Base-by-base conservation (phyloP, 2,888 invertebrate species). In the Periphyllus acericola region DNA sequence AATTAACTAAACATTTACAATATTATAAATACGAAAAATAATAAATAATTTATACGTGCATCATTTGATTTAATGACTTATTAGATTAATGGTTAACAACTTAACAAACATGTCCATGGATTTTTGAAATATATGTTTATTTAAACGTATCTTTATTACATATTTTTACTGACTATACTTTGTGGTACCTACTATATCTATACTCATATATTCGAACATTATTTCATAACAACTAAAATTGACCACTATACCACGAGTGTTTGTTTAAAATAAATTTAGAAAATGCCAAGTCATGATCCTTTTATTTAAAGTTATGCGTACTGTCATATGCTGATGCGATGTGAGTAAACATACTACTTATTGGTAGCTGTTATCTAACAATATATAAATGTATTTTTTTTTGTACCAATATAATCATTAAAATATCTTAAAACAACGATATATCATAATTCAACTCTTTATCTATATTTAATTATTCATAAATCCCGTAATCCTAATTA, bases 291-390 rank as follows among this genome's bases (percentile, higher is more conserved):
- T 84, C 84, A 84, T 46, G 66, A 32, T 66, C 46, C 11, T 76
- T 76, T 84, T 68, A 75, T 84, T 76, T 32, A 17, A 66, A 68
- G 75, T 66, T 68, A 46, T 66, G 76, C 40, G n/a, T 55, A 21
- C 66, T 14, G 36, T 75, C 55, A 60, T 75, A 36, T 66, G 32
- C 46, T 76, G 40, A 76, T 36, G 66, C 40, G 40, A 25, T 46
- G 36, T 68, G 25, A 46, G 66, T 32, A 32, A 76, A 76, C 46
- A 68, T 36, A 29, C 3, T 11, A n/a, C n/a, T 25, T 79, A 21
- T 60, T 36, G 19, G 52, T 68, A 46, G 83, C 14, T 46, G 14
- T 76, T 84, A 84, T 66, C 66, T 76, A 84, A 84, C 66, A 60
- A 60, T 25, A 3, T 25, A 25, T 55, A 17, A 71, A 17, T n/a